Evolutionary conservation across 1,140 invertebrate genomes (phyloP).

Genomic region (Lordiphosa mommai): DNA sequence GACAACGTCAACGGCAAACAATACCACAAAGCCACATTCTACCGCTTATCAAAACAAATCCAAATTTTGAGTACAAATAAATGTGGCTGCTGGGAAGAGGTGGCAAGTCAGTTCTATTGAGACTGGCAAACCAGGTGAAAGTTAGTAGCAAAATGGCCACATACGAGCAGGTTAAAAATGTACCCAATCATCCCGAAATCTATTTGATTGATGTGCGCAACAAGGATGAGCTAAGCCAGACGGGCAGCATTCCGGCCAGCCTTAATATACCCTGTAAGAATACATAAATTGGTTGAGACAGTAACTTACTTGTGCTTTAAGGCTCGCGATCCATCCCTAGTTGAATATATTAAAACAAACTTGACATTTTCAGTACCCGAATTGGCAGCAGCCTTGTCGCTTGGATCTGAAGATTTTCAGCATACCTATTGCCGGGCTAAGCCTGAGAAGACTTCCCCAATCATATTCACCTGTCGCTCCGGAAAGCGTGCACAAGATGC

Average conservation of each 20-base stretch:
- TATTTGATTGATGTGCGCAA: conserved; percentile 86
- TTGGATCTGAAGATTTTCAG: conserved; percentile 80
- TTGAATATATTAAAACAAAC: neutral
- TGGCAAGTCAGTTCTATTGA: conserved; percentile 37
- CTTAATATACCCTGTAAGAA: conserved; percentile 86
- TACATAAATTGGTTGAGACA: no score
- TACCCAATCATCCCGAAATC: conserved; percentile 78
- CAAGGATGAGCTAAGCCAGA: conserved; percentile 83
- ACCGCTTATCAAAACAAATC: conserved; percentile 13
- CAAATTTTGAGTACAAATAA: conserved; percentile 30
- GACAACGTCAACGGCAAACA: conserved; percentile 6
- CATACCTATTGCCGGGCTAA: conserved; percentile 80
- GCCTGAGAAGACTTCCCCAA: conserved; percentile 78
- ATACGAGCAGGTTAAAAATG: conserved; percentile 81
- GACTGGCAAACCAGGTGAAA: conserved; percentile 26
- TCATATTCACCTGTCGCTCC: conserved; percentile 82
- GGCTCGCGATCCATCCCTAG: no score
- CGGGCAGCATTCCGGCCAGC: conserved; percentile 84
- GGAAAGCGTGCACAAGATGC: conserved; percentile 81
- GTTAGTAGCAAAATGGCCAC: conserved; percentile 63
- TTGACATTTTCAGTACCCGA: conserved; percentile 70
- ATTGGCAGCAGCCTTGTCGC: conserved; percentile 75
- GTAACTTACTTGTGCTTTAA: no score
- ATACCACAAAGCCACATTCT: conserved; percentile 20
- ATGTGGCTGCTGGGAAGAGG: conserved; percentile 22